Conservation (phyloP, 2,888 invertebrate species). For the Caenorhabditis imperialis region DNA sequence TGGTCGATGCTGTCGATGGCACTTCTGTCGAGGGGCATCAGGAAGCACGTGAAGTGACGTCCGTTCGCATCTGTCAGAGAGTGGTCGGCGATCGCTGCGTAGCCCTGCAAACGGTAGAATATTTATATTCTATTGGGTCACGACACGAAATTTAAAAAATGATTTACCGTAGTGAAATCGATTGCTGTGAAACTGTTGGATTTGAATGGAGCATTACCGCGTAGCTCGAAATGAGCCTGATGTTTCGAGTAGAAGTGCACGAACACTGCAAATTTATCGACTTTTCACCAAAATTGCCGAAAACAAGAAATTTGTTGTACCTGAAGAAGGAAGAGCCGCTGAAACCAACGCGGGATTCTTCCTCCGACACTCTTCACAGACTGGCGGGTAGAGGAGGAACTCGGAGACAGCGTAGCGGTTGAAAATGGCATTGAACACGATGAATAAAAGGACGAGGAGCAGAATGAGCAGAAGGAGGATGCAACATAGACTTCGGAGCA, state of each 20-base stretch:
- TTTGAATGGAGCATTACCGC: constrained; percentile 75
- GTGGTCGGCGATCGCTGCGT: constrained; percentile 75
- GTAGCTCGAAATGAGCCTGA: constrained; percentile 74
- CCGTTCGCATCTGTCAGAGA: constrained; percentile 74
- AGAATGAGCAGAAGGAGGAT: constrained; percentile 72
- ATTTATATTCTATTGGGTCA: no score
- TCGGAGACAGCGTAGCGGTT: constrained; percentile 67
- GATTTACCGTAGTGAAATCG: constrained; percentile 73
- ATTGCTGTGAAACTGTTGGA: constrained; percentile 77
- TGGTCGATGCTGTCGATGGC: constrained; percentile 73
- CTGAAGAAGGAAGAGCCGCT: constrained; percentile 65
- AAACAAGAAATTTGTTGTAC: not conserved
- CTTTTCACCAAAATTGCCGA: not conserved
- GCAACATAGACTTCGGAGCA: constrained; percentile 65
- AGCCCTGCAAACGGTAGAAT: constrained; percentile 58
- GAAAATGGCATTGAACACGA: constrained; percentile 73
- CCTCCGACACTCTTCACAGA: constrained; percentile 75
- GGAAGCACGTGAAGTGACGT: constrained; percentile 72
- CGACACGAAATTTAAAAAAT: constrained; percentile 6
- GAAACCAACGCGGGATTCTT: constrained; percentile 70
- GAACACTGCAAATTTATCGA: constrained; percentile 48
- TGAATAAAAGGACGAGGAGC: constrained; percentile 69
- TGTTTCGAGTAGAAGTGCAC: constrained; percentile 64
- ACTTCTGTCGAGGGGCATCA: constrained; percentile 72
- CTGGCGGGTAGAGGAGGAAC: constrained; percentile 75